Evolutionary conservation across 2,888 invertebrate genomes (phyloP), one percentile per base, ranked within the genome.

Genomic region (Mythimna impura): DNA sequence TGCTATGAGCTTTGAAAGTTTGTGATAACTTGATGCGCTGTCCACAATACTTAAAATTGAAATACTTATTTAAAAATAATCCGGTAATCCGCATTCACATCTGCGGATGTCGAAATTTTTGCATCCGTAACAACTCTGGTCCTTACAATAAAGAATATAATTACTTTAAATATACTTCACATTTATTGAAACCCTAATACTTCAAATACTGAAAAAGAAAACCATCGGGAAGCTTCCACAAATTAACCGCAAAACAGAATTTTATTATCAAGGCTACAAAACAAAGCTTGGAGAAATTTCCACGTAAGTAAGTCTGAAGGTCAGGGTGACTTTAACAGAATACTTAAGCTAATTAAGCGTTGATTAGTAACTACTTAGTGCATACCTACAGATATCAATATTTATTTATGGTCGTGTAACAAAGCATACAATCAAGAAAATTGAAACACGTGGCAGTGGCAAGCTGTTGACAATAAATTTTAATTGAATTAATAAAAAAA

Each of bases 321-420:
- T 17, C 47, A 57, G 57, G 70, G 71, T 7, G 34, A 54, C 57
- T 70, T 75, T 54, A 43, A 57, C 62, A 63, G 55, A 58, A 81
- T 82, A 81, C 83, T 81, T 80, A 40, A 69, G 80, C 75, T 81
- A 83, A 83, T 83, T 83, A 83, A 66, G 25, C 62, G 64, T 54
- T 34, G 55, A 54, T 50, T 75, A 62, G 50, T 22, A 43, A 25
- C 71, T 74, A 78, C 63, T 78, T 66, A 68, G 36, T 79, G 36
- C 60, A 65, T 60, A 64, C 43, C 10, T 9, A 58, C 47, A 43
- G 64, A 30, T 22, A 60, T 80, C 75, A 84, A 81, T 85, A 81
- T 83, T 82, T 75, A 70, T 73, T 34, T 47, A 71, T 50, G 61
- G 10, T 68, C 57, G 62, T n/a, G 63, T 73, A 71, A 75, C 73